These are phyloP conservation scores for Myrmophylax atrothorax DNA, from an alignment of 2,113 vertebrate genomes.

Conservation along the genomic window DNA sequence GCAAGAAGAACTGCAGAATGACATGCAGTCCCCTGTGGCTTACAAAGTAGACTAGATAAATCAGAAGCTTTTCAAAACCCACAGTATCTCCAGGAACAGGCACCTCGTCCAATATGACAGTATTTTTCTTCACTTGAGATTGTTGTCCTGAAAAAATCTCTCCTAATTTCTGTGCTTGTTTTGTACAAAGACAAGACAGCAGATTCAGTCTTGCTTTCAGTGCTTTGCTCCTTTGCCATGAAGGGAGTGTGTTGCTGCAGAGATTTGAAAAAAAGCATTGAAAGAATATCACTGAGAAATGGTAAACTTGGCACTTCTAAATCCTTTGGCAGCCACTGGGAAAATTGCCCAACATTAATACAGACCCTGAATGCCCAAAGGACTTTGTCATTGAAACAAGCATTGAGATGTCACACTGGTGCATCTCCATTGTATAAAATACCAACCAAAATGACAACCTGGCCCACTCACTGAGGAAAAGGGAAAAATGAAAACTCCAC, in stretches of 20 bases:
- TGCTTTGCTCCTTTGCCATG: background rate
- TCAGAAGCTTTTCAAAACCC: slow-evolving; percentile 23
- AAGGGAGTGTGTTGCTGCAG: background rate
- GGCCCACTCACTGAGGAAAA: background rate
- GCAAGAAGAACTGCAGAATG: background rate
- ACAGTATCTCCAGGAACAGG: background rate
- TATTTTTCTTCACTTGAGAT: background rate
- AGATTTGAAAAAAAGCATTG: background rate
- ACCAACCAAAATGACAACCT: background rate
- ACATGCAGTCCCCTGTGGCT: background rate
- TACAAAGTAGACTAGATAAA: background rate
- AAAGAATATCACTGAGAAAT: background rate
- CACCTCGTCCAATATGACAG: background rate
- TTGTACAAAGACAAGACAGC: background rate
- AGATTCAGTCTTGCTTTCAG: background rate
- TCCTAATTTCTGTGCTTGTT: slow-evolving; percentile 1
- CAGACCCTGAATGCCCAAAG: background rate
- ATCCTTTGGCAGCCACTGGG: background rate
- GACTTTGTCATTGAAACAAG: background rate
- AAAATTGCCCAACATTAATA: background rate
- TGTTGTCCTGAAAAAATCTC: background rate
- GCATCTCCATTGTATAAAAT: background rate
- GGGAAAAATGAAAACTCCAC: background rate
- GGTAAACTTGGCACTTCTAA: background rate
- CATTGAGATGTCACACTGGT: background rate